phyloP scores from a whole-genome alignment of 2,888 invertebrate genomes.

The Parnassius glacialis region DNA sequence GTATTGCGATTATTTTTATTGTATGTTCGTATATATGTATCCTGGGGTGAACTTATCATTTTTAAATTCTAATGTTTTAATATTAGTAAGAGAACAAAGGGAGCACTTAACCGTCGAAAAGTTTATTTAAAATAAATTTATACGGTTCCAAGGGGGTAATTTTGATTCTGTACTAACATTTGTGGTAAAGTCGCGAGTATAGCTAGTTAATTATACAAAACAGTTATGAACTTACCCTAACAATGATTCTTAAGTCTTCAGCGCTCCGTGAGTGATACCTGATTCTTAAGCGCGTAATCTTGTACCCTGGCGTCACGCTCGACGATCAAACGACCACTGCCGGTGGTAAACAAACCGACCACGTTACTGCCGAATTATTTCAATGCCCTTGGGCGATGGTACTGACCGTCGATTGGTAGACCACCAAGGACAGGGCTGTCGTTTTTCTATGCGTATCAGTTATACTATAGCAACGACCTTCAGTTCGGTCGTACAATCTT shows the following conservation, averaged over 20 bases:
- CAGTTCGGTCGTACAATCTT: conserved; percentile 20
- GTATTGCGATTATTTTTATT: too few relatives aligned
- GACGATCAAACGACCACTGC: conserved; percentile 58
- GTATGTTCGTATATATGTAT: too few relatives aligned
- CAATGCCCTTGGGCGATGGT: conserved; percentile 65
- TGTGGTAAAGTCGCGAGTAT: too few relatives aligned
- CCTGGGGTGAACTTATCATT: too few relatives aligned
- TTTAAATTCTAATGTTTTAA: too few relatives aligned
- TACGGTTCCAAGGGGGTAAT: too few relatives aligned
- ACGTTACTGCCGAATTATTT: conserved; percentile 57
- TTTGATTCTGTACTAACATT: too few relatives aligned
- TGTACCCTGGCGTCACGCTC: conserved; percentile 42
- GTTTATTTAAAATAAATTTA: too few relatives aligned
- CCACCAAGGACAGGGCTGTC: conserved; percentile 61
- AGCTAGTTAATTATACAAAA: neutral
- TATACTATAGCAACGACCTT: conserved; percentile 37
- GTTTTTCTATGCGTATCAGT: conserved; percentile 63
- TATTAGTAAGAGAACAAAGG: too few relatives aligned
- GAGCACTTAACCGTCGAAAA: too few relatives aligned
- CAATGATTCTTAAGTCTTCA: conserved; percentile 61
- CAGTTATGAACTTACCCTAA: conserved; percentile 58
- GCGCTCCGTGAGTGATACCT: conserved; percentile 63
- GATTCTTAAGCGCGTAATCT: conserved; percentile 68
- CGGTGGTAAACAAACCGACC: conserved; percentile 53
- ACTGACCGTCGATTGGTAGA: conserved; percentile 53